A percentile compares a stretch with the other conserved stretches of the same genome.
Evolutionary conservation across 2,797 vertebrate genomes (phyloP).

Genomic region (Pangasius macronema): DNA sequence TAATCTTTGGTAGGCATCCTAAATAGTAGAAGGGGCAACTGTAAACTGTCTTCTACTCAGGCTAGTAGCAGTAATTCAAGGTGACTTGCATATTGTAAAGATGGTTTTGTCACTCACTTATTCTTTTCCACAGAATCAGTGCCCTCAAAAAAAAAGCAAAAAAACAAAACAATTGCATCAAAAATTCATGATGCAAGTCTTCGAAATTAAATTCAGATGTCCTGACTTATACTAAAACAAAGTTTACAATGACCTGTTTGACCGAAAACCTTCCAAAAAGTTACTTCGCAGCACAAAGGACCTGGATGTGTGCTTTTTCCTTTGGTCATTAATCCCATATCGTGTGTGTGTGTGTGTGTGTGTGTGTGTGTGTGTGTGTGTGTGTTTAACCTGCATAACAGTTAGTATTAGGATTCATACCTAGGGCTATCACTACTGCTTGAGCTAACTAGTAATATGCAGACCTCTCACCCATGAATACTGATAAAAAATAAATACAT

Average conservation of each 20-base stretch:
- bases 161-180: not conserved
- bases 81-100: not conserved
- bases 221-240: not conserved
- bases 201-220: not conserved
- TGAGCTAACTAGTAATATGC: not conserved
- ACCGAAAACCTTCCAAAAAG: not conserved
- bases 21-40: not conserved
- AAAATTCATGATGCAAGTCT: not conserved
- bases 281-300: not conserved
- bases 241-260: not conserved
- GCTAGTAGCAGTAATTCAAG: conserved; percentile 11
- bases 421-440: not conserved
- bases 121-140: conserved; percentile 37
- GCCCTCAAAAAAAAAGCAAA: conserved; percentile 21
- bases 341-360: not conserved
- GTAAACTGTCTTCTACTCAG: conserved; percentile 18
- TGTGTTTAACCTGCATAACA: not conserved
- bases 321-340: not conserved
- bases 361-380: not conserved
- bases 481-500: not conserved
- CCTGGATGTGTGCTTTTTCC: not conserved
- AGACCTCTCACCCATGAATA: not conserved
- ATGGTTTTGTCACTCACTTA: conserved; percentile 11
- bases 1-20: conserved; percentile 14
- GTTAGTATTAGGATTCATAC: not conserved